Evolutionary conservation across 2,797 vertebrate species (phyloP).

Genomic region (Sebastes dallii): DNA sequence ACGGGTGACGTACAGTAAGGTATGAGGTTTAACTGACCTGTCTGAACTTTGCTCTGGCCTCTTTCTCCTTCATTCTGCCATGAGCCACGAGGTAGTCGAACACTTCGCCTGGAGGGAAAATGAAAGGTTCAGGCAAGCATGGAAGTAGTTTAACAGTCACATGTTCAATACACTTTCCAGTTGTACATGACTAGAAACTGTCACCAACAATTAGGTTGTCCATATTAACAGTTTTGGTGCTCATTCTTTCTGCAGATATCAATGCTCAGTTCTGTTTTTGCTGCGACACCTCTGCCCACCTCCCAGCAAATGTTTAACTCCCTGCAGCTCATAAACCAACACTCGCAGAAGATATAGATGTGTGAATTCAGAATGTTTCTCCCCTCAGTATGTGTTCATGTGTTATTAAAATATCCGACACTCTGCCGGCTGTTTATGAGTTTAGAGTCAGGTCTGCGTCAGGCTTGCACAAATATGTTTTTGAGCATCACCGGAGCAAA

Average conservation of each 20-base stretch:
- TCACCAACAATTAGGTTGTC: not conserved
- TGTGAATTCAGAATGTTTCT: not conserved
- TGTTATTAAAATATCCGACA: not conserved
- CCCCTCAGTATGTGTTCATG: not conserved
- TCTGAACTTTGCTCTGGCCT: constrained; percentile 93
- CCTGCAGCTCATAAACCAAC: not conserved
- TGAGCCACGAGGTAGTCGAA: constrained; percentile 93
- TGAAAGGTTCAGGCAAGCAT: not conserved
- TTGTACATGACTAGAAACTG: not conserved
- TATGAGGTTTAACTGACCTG: constrained; percentile 79
- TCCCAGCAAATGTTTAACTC: not conserved
- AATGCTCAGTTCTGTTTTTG: not conserved
- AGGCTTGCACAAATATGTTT: not conserved
- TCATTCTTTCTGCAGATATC: not conserved
- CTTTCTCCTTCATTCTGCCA: constrained; percentile 96
- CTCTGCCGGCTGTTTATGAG: not conserved
- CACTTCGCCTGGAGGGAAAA: constrained; percentile 86
- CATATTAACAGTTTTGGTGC: not conserved
- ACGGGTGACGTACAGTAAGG: not conserved
- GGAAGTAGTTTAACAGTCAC: not conserved
- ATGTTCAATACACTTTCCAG: not conserved
- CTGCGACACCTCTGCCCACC: not conserved
- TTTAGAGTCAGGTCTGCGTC: not conserved
- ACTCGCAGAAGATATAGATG: not conserved
- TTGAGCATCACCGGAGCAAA: not conserved